phyloP scores from a whole-genome alignment of 2,113 vertebrate species.

The Caranx melampygus region DNA sequence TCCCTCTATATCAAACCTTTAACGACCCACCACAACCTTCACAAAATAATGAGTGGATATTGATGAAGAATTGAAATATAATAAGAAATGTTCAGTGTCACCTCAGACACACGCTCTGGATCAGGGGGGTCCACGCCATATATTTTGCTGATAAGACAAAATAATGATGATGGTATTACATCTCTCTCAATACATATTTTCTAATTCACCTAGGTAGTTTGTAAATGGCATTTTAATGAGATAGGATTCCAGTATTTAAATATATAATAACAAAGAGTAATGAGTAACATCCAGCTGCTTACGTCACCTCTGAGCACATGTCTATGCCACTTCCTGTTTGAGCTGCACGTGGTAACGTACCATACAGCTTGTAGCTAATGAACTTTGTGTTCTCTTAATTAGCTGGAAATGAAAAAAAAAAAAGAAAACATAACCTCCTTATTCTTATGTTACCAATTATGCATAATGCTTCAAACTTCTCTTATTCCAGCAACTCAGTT shows the following conservation, averaged over 20 bases:
- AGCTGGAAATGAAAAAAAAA: background rate
- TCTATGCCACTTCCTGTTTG: background rate
- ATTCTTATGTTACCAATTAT: slow-evolving; percentile 14
- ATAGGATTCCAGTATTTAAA: background rate
- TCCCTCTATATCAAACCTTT: no score
- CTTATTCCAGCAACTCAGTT: background rate
- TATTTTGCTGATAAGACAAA: no score
- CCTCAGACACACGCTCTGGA: background rate
- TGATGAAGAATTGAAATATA: no score
- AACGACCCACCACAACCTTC: no score
- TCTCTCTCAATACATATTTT: background rate
- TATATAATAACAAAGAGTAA: background rate
- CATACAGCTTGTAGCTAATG: slow-evolving; percentile 9
- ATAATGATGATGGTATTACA: no score
- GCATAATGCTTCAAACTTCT: background rate
- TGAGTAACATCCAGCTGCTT: background rate
- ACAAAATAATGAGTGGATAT: no score
- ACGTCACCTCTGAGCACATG: background rate
- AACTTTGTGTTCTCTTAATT: slow-evolving; percentile 15
- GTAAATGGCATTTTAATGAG: background rate
- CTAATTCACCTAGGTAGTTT: background rate
- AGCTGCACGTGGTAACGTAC: slow-evolving; percentile 6
- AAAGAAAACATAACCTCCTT: slow-evolving; percentile 4
- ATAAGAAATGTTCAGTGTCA: background rate
- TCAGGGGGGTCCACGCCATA: no score